phyloP scores from a whole-genome alignment of 1,140 invertebrate species.

The Arctopsyche grandis region DNA sequence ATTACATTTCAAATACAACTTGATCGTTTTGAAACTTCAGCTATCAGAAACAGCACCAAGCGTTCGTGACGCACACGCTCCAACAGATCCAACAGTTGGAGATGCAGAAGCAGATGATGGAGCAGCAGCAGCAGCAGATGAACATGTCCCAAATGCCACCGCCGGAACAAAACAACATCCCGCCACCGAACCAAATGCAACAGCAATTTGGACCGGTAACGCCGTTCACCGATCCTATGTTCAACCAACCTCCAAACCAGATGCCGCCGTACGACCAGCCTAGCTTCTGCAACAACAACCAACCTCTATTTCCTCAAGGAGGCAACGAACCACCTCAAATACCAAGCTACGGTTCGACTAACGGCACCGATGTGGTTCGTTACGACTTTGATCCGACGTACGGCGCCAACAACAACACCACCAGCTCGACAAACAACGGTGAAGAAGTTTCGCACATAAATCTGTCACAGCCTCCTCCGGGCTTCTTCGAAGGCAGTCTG shows the following conservation, averaged over 20 bases:
- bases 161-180: constrained; percentile 53
- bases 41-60: constrained; percentile 93
- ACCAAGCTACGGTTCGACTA: constrained; percentile 37
- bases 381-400: constrained; percentile 49
- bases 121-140: constrained; percentile 68
- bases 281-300: constrained; percentile 45
- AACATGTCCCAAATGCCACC: constrained; percentile 52
- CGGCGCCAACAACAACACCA: constrained; percentile 7
- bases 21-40: constrained; percentile 58
- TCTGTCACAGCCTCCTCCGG: constrained; percentile 70
- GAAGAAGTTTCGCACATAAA: constrained; percentile 63
- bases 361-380: constrained; percentile 55
- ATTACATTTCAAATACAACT: too few species aligned
- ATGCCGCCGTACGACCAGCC: constrained; percentile 41
- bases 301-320: constrained; percentile 38
- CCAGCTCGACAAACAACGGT: constrained; percentile 57
- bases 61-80: constrained; percentile 90
- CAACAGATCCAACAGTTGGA: constrained; percentile 87
- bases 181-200: constrained; percentile 23
- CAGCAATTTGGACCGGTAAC: constrained; percentile 9
- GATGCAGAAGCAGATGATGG: constrained; percentile 80
- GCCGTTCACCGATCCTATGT: constrained; percentile 27
- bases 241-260: constrained; percentile 25
- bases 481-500: constrained; percentile 61
- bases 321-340: constrained; percentile 10